These are phyloP conservation scores for Lerista edwardsae DNA, from an alignment of 2,797 vertebrate genomes.

Conservation along the genomic window DNA sequence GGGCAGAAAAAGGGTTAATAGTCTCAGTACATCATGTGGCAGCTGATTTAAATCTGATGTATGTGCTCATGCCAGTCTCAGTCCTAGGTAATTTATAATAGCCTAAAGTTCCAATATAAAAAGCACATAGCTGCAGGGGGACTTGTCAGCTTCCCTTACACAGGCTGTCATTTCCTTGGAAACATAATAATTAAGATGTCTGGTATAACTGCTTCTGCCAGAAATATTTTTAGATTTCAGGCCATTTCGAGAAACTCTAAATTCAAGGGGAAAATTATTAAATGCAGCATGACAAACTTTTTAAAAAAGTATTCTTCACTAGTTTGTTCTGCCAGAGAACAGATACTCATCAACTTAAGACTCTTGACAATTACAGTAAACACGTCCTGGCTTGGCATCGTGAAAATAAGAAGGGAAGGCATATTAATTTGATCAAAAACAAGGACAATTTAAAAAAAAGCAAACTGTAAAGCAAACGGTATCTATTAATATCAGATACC, in stretches of 20 bases:
- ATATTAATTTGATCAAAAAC: conserved; percentile 41
- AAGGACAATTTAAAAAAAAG: conserved; percentile 18
- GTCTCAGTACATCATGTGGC: conserved; percentile 9
- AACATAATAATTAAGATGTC: conserved; percentile 83
- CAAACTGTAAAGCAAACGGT: conserved; percentile 37
- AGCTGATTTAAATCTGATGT: conserved; percentile 54
- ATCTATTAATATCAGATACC: background rate
- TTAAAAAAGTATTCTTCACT: conserved; percentile 34
- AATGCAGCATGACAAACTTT: conserved; percentile 51
- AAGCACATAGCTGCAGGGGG: conserved; percentile 83
- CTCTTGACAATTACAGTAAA: conserved; percentile 39
- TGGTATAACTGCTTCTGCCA: conserved; percentile 76
- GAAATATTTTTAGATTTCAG: conserved; percentile 79
- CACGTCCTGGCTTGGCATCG: conserved; percentile 40
- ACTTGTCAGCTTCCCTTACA: conserved; percentile 84
- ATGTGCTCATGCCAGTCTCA: conserved; percentile 49
- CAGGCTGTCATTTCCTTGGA: conserved; percentile 78
- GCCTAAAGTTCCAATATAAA: conserved; percentile 81
- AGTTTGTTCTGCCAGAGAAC: conserved; percentile 59
- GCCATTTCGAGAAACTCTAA: conserved; percentile 67
- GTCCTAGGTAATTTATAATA: conserved; percentile 73
- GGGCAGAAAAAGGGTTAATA: conserved; percentile 51
- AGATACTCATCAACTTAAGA: conserved; percentile 43
- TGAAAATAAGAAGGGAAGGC: background rate
- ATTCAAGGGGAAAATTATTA: conserved; percentile 68